Evolutionary conservation across 2,797 vertebrate species (phyloP), one percentile per base, ranked within the genome.

Genomic region (Crenichthys baileyi): DNA sequence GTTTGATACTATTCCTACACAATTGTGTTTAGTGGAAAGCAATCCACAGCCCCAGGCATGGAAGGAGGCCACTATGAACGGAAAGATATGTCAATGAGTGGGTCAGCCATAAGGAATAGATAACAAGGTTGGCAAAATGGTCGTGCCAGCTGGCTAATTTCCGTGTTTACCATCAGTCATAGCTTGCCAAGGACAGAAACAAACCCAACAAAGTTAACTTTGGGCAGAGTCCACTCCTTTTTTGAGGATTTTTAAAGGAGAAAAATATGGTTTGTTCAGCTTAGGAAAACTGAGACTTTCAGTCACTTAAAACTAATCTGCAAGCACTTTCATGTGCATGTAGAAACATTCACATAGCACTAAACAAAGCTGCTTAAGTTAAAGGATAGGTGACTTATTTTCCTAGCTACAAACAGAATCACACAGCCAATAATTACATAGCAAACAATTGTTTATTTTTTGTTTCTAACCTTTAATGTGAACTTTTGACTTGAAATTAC

Each of bases 141-240:
- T 24, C 9, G 12, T 56, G 48, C 63, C 63, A 76, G 63, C 63
- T 76, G 31, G 31, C 63, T 76, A n/a, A 70, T 70, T 55, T 61
- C n/a, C 2, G 3, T 26, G 15, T 60, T 61, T 20, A 51, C 16
- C 63, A 4, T 76, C 63, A 12, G 48, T 36, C 26, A 55, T 6
- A 55, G 24, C 8, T 39, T 55, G 63, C 75, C 63, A 68, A 15
- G 9, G 24, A 76, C 61, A 55, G 18, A 68, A 67, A 44, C 31
- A 26, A 39, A 18, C 11, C 22, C 22, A 76, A 26, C 29, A 22
- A 53, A 46, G 56, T 60, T 50, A 61, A 48, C 44, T 46, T 63
- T 75, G 11, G 44, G 55, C 24, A 48, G 6, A 29, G 18, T 20
- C 5, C 8, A 7, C 5, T 48, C 8, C 18, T 72, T 36, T 56